A percentile compares a stretch with the other conserved stretches of the same genome.
phyloP scores from a whole-genome alignment of 2,888 invertebrate genomes.

The Argyresthia albistria region DNA sequence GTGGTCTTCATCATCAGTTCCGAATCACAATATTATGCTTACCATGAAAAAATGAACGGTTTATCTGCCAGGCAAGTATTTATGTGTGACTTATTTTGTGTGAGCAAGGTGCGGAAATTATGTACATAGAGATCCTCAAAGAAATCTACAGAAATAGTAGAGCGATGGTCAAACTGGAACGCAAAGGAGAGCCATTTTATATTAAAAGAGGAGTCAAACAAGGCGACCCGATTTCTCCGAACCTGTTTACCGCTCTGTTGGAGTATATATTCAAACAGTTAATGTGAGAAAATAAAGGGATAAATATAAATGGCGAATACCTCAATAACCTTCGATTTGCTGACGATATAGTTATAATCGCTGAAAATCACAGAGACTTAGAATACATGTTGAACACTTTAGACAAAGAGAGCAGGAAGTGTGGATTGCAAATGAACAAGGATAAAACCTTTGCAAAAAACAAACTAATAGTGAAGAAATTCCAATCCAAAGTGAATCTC shows the following conservation, averaged over 20 bases:
- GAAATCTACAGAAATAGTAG: background rate
- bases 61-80: no score
- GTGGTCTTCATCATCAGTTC: no score
- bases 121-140: background rate
- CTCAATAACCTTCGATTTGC: background rate
- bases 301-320: constrained; percentile 1
- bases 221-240: constrained; percentile 1
- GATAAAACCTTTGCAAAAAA: background rate
- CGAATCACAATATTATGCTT: no score
- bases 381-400: background rate
- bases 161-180: background rate
- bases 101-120: background rate
- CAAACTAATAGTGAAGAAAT: background rate
- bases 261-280: background rate
- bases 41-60: no score
- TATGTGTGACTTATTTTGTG: no score
- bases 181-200: no score
- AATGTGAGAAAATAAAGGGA: background rate
- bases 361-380: background rate
- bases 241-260: background rate
- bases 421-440: background rate
- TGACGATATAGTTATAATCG: background rate
- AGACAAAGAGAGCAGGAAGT: background rate
- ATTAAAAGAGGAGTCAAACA: background rate
- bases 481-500: background rate